phyloP scores from a whole-genome alignment of 2,888 invertebrate genomes.

The Lumbricus terrestris region DNA sequence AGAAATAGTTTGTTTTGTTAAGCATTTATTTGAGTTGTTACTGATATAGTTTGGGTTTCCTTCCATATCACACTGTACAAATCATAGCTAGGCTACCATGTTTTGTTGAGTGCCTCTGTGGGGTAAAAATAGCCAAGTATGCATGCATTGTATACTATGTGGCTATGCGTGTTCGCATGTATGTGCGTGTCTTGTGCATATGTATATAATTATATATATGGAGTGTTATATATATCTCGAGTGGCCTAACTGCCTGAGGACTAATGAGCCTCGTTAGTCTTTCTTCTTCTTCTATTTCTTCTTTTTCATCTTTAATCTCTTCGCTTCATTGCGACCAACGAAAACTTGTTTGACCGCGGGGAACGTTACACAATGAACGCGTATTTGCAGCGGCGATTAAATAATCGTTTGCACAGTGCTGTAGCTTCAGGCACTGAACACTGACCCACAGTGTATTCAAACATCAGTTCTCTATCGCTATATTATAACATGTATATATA shows the following conservation, averaged over 20 bases:
- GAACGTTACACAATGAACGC: background rate
- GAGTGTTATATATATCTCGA: background rate
- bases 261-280: background rate
- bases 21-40: too few species aligned
- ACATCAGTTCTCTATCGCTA: too few species aligned
- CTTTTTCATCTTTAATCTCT: background rate
- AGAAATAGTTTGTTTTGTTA: too few species aligned
- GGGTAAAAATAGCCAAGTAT: too few species aligned
- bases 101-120: too few species aligned
- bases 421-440: background rate
- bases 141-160: too few species aligned
- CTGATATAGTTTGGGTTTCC: too few species aligned
- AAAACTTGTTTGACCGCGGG: background rate
- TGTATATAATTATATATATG: background rate
- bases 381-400: background rate
- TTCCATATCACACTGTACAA: too few species aligned
- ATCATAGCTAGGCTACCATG: too few species aligned
- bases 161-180: background rate
- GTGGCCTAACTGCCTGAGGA: background rate
- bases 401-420: background rate
- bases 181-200: background rate
- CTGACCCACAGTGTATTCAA: background rate
- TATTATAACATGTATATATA: too few species aligned
- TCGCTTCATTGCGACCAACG: background rate
- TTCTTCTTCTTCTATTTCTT: too few species aligned